phyloP scores from a whole-genome alignment of 2,888 invertebrate species.

The Drosophila rubida region DNA sequence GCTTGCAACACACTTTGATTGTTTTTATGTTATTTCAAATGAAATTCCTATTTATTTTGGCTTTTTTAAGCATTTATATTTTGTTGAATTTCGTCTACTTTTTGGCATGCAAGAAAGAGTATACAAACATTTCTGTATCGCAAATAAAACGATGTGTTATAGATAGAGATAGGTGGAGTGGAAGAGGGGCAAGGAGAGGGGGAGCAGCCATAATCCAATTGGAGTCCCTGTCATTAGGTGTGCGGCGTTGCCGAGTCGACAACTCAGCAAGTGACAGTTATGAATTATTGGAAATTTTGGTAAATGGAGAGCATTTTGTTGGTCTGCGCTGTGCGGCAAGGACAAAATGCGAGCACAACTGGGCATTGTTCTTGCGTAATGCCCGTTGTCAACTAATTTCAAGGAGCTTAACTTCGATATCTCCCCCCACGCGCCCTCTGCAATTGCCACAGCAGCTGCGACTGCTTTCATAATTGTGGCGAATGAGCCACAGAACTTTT shows the following conservation, averaged over 20 bases:
- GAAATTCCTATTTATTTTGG: too few species aligned
- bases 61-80: too few species aligned
- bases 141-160: too few species aligned
- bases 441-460: constrained; percentile 36
- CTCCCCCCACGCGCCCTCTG: not conserved
- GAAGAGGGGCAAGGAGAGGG: too few species aligned
- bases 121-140: too few species aligned
- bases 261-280: constrained; percentile 10
- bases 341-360: not conserved
- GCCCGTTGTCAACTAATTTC: constrained; percentile 22
- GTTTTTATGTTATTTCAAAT: too few species aligned
- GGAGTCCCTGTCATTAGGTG: constrained; percentile 15
- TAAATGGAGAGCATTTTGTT: not conserved
- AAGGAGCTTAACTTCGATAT: not conserved
- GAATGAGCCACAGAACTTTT: constrained; percentile 60
- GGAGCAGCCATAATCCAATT: constrained; percentile 12
- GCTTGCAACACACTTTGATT: too few species aligned
- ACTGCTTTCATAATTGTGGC: constrained; percentile 53
- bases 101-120: too few species aligned
- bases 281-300: constrained; percentile 24
- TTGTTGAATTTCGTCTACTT: too few species aligned
- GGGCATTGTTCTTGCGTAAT: constrained; percentile 10
- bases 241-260: constrained; percentile 7
- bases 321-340: not conserved
- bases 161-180: too few species aligned